phyloP scores from a whole-genome alignment of 2,113 vertebrate species.

The Apistogramma diplotaenia region DNA sequence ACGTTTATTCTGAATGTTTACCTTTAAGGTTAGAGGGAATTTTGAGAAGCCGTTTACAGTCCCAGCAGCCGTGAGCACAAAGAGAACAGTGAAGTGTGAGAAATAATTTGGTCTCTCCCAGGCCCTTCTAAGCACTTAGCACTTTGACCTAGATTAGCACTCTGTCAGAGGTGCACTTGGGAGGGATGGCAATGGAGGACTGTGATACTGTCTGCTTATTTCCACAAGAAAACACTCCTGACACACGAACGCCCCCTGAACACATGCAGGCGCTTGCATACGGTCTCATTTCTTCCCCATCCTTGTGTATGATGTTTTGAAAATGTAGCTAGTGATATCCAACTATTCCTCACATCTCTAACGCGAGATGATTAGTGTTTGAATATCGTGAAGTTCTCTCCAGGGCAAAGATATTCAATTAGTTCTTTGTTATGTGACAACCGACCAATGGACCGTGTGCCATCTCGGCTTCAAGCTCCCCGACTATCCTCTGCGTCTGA shows the following conservation, averaged over 20 bases:
- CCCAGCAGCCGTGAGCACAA: conserved; percentile 42
- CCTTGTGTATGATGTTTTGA: conserved; percentile 22
- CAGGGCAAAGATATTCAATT: conserved; percentile 41
- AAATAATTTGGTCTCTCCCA: conserved; percentile 59
- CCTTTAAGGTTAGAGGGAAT: conserved; percentile 35
- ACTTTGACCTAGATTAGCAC: conserved; percentile 77
- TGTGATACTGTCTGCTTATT: conserved; percentile 22
- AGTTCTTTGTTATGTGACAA: conserved; percentile 25
- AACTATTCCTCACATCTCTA: conserved; percentile 27
- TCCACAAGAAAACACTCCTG: conserved; percentile 39
- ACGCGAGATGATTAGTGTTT: conserved; percentile 36
- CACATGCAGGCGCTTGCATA: conserved; percentile 11
- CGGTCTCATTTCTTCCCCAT: background rate
- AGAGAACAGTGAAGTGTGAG: conserved; percentile 47
- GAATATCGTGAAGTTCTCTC: conserved; percentile 13
- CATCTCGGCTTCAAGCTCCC: conserved; percentile 2
- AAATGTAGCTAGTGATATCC: background rate
- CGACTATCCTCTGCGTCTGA: conserved; percentile 9
- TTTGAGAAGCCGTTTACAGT: conserved; percentile 7
- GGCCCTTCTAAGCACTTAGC: conserved; percentile 66
- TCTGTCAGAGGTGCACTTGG: conserved; percentile 52
- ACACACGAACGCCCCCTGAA: background rate
- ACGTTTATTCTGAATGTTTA: conserved; percentile 10
- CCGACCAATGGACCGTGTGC: conserved; percentile 15
- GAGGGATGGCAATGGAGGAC: conserved; percentile 43